Percentiles rank a stretch among this genome's conserved stretches.
Conservation (phyloP, 2,888 invertebrate genomes). For the Scaeva pyrastri region DNA sequence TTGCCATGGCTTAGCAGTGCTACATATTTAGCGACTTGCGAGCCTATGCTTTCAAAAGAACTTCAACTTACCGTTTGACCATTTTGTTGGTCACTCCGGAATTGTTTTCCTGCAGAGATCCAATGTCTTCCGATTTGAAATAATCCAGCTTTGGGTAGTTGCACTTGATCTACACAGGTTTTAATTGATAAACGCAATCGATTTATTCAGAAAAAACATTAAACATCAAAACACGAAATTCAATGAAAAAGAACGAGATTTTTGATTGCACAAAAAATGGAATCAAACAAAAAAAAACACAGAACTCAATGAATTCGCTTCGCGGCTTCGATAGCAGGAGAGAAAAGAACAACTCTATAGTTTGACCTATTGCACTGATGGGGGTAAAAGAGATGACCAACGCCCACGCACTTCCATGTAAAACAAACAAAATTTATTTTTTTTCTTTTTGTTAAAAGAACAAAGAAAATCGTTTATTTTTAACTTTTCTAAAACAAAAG, state of each 20-base stretch:
- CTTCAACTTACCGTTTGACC: constrained; percentile 84
- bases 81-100: constrained; percentile 84
- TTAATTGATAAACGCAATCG: constrained; percentile 32
- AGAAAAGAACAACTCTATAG: constrained; percentile 49
- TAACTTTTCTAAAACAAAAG: constrained; percentile 24
- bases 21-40: too few relatives aligned
- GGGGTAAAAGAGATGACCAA: constrained; percentile 68
- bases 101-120: constrained; percentile 84
- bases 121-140: constrained; percentile 84
- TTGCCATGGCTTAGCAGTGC: too few relatives aligned
- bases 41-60: constrained; percentile 37
- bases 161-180: constrained; percentile 50
- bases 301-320: constrained; percentile 13
- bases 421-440: constrained; percentile 56
- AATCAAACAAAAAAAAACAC: constrained; percentile 41
- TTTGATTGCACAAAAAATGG: constrained; percentile 2
- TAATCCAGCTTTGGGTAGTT: constrained; percentile 84
- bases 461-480: constrained; percentile 42
- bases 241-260: background rate
- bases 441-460: constrained; percentile 47
- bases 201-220: constrained; percentile 40
- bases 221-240: constrained; percentile 55
- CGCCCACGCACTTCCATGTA: constrained; percentile 72
- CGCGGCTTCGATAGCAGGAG: constrained; percentile 40
- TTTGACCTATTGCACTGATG: constrained; percentile 47